Evolutionary conservation across 2,888 invertebrate genomes (phyloP).

Genomic region (Noctua janthe): DNA sequence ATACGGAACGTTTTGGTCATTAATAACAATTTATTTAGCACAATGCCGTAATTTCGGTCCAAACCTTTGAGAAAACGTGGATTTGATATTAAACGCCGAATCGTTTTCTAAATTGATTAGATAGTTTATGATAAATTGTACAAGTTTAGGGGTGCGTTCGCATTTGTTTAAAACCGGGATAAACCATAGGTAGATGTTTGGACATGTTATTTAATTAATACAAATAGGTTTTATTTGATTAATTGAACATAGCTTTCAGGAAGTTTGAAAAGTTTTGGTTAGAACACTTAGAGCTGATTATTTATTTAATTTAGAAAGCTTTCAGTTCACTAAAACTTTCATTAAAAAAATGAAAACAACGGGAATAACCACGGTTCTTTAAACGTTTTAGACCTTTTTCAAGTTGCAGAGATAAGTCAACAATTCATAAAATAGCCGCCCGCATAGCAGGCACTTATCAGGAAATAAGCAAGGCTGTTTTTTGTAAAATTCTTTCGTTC

Average conservation of each 20-base stretch:
- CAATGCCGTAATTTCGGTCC: conserved; percentile 87
- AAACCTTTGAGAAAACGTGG: conserved; percentile 87
- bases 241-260: conserved; percentile 9
- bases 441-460: conserved; percentile 70
- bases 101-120: conserved; percentile 87
- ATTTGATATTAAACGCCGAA: conserved; percentile 87
- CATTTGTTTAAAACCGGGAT: conserved; percentile 49
- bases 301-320: neutral
- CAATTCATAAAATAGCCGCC: conserved; percentile 38
- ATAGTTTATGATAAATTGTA: conserved; percentile 87
- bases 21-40: conserved; percentile 90
- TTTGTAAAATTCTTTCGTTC: conserved; percentile 80
- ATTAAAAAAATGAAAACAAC: neutral
- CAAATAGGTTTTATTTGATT: conserved; percentile 31
- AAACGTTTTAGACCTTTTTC: conserved; percentile 13
- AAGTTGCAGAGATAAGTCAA: conserved; percentile 26
- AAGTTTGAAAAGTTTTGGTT: neutral
- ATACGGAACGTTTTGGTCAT: conserved; percentile 86
- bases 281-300: neutral
- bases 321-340: neutral
- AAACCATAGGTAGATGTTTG: conserved; percentile 44
- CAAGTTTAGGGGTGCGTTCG: conserved; percentile 73
- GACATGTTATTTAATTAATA: conserved; percentile 42
- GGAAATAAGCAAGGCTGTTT: conserved; percentile 75
- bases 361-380: neutral